Evolutionary conservation across 2,113 vertebrate genomes (phyloP), one percentile per base, ranked within the genome.

Genomic region (Pycnonotus jocosus): DNA sequence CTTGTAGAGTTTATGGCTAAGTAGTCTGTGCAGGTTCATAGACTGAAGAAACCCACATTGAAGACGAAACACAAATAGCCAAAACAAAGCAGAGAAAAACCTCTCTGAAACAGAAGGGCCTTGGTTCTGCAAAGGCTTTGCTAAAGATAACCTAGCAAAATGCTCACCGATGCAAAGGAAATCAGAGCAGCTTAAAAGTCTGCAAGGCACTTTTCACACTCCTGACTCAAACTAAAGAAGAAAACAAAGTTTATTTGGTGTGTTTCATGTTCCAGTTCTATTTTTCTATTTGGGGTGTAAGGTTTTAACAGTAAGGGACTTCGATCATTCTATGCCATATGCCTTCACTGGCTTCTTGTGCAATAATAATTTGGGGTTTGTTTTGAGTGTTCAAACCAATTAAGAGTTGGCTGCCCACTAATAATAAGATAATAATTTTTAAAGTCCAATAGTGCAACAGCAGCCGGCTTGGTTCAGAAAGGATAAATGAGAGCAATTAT

Each of bases 261-360:
- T 98, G 98, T 98, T 98, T 98, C 95, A 95, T 98, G 97, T 98
- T 98, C 96, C 93, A 94, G 97, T 98, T 98, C 97, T 99, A 98
- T 99, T 98, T 99, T 99, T 98, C 98, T 98, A 98, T 82, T 98
- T 92, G 91, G 97, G 96, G 96, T 98, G 97, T 97, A 98, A 96
- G 93, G 81, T 97, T 98, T 97, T 91, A 97, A 96, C 86, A 95
- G 90, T 82, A 93, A 97, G 97, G 97, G 98, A 98, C 97, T 97
- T 92, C 96, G 98, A 98, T 98, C 98, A 97, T 98, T 98, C 98
- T 96, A 90, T 98, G 98, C 98, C 98, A 98, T 97, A 96, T 98
- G 98, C 98, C 98, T 98, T 97, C 87, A 90, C 95, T 91, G 99
- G 99, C 98, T 98, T 98, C 98, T 98, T 98, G 99, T 99, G 99